phyloP scores from a whole-genome alignment of 1,140 invertebrate species.

The Halesus radiatus region DNA sequence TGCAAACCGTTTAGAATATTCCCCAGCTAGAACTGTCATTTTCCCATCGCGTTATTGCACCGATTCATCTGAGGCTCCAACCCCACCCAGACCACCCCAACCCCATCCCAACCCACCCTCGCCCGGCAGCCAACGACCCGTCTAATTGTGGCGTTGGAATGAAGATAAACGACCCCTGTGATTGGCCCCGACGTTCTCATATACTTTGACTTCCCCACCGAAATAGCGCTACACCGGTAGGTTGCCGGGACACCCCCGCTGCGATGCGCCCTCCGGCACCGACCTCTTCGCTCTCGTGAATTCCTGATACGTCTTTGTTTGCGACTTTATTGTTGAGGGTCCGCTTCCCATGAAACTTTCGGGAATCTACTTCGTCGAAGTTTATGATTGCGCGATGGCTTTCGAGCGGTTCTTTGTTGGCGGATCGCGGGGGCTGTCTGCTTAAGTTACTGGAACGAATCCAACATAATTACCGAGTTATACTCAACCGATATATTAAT shows the following conservation, averaged over 20 bases:
- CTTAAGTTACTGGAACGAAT: neutral
- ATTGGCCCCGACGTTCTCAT: conserved; percentile 65
- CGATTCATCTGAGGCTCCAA: conserved; percentile 44
- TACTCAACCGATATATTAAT: too few relatives aligned
- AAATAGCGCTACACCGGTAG: conserved; percentile 39
- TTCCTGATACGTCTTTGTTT: conserved; percentile 3
- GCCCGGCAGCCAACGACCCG: conserved; percentile 71
- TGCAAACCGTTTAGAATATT: conserved; percentile 19
- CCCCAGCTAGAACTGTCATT: conserved; percentile 49
- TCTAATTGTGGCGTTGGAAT: conserved; percentile 76
- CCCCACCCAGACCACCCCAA: conserved; percentile 6
- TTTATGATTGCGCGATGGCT: neutral
- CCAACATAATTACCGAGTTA: neutral
- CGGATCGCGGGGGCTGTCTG: neutral
- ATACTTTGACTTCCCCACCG: conserved; percentile 55
- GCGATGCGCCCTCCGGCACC: conserved; percentile 14
- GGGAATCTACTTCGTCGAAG: conserved; percentile 5
- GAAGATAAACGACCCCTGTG: conserved; percentile 72
- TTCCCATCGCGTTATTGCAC: conserved; percentile 52
- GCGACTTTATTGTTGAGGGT: conserved; percentile 7
- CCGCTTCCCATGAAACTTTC: neutral
- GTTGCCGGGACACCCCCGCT: too few relatives aligned
- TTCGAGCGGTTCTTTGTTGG: neutral
- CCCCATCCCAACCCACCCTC: neutral
- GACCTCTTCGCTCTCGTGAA: conserved; percentile 24